These are phyloP conservation scores for Drosophila gunungcola DNA, from an alignment of 1,140 invertebrate species.

Conservation along the genomic window DNA sequence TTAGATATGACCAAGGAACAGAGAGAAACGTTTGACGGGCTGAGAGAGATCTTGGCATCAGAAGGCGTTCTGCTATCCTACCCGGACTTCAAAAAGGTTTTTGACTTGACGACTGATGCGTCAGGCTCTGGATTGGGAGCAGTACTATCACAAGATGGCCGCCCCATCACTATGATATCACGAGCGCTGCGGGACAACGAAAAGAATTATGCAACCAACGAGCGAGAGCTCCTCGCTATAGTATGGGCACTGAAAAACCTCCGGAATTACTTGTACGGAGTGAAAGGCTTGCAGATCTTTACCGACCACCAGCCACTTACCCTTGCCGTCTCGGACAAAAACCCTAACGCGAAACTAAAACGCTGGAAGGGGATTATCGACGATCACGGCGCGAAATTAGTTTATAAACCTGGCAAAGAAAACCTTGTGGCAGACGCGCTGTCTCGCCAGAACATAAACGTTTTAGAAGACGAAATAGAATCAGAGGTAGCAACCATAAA, in stretches of 20 bases:
- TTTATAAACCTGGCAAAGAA: too few species aligned
- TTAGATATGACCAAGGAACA: too few species aligned
- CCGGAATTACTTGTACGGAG: background rate
- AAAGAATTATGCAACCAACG: background rate
- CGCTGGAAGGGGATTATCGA: too few species aligned
- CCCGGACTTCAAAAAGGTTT: background rate
- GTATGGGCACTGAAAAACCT: background rate
- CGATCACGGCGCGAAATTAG: too few species aligned
- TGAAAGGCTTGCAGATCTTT: background rate
- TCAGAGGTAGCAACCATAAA: too few species aligned
- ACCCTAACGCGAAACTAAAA: too few species aligned
- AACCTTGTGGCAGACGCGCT: too few species aligned
- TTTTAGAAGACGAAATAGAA: too few species aligned
- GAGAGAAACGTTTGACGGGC: too few species aligned
- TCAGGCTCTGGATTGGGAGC: too few species aligned
- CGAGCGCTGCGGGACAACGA: background rate
- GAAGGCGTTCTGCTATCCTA: background rate
- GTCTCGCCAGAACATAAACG: too few species aligned
- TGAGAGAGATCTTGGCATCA: background rate
- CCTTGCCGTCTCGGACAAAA: background rate
- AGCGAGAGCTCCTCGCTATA: background rate
- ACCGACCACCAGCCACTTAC: too few species aligned
- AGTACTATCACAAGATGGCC: conserved; percentile 1
- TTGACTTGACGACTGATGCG: background rate
- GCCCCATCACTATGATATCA: conserved; percentile 11